Evolutionary conservation across 2,888 invertebrate genomes (phyloP).

Genomic region (Lasioglossum malachurum): DNA sequence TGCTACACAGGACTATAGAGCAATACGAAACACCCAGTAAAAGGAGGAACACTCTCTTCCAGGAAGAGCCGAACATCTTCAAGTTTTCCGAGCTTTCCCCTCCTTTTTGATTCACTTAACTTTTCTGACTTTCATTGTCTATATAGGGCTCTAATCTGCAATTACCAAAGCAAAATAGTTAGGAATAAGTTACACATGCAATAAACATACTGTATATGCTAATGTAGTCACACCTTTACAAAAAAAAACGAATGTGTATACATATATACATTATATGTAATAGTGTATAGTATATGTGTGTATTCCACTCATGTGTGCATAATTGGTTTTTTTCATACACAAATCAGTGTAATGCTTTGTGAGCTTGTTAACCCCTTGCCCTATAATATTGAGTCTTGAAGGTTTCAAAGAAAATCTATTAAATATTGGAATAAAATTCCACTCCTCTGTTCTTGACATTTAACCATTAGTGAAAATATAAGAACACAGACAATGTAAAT

Average conservation of each 20-base stretch:
- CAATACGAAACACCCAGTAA: conserved; percentile 72
- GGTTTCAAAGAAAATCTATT: neutral
- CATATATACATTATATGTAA: neutral
- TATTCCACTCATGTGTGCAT: neutral
- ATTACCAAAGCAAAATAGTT: conserved; percentile 10
- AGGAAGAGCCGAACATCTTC: conserved; percentile 78
- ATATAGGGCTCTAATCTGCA: conserved; percentile 57
- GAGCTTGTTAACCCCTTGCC: neutral
- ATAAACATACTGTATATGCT: neutral
- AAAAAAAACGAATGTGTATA: neutral
- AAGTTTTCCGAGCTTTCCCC: conserved; percentile 58
- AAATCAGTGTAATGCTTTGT: neutral
- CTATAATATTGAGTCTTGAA: neutral
- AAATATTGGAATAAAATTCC: neutral
- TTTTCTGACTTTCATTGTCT: conserved; percentile 66
- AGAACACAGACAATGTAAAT: neutral
- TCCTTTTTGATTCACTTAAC: conserved; percentile 53
- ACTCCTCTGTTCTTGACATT: too few relatives aligned
- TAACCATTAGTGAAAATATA: neutral
- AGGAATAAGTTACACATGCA: neutral
- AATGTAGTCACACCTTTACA: neutral
- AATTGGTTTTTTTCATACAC: neutral
- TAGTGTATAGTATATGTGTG: neutral
- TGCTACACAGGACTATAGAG: conserved; percentile 66
- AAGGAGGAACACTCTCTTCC: conserved; percentile 73